Evolutionary conservation across 2,113 vertebrate genomes (phyloP), one percentile per base, ranked within the genome.

Genomic region (Nanorana parkeri): DNA sequence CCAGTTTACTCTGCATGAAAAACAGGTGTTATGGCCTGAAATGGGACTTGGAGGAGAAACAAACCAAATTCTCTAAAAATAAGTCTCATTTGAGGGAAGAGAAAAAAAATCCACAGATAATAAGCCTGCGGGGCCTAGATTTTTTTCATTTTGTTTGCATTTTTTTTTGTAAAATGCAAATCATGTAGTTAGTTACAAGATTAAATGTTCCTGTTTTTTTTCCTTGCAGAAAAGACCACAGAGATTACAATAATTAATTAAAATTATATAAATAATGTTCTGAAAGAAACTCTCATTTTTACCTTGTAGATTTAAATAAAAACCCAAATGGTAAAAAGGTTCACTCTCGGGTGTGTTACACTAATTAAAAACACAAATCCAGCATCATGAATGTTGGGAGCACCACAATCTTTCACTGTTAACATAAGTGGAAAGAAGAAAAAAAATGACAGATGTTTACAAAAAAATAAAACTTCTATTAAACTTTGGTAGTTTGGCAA

Each of bases 191-290:
- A 81, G 88, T 88, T 89, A 90, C 89, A 85, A 86, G 88, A 92
- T 92, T 93, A 93, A 93, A 90, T 88, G 88, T 58, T 93, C 85
- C 41, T 10, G 5, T 32, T 91, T 93, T 91, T n/a, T n/a, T n/a
- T n/a, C n/a, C n/a, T n/a, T 90, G 89, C 76, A 91, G 90, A 93
- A 93, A 88, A 89, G 87, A 91, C 91, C 90, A 91, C 84, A 83
- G 90, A 94, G 90, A 94, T 92, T 92, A 92, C 83, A 91, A 92
- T 93, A 89, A 93, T 92, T 93, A 94, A 94, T 93, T 94, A 93
- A 90, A 93, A 92, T 92, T 68, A 90, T 91, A 92, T 93, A 94
- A 94, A 92, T 92, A 93, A 92, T 88, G 89, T 88, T 91, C 88
- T 87, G 66, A 92, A 92, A 92, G 86, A 92, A 89, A 65, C 84